Conservation (phyloP, 1,140 invertebrate genomes). For the Oryctes rhinoceros region DNA sequence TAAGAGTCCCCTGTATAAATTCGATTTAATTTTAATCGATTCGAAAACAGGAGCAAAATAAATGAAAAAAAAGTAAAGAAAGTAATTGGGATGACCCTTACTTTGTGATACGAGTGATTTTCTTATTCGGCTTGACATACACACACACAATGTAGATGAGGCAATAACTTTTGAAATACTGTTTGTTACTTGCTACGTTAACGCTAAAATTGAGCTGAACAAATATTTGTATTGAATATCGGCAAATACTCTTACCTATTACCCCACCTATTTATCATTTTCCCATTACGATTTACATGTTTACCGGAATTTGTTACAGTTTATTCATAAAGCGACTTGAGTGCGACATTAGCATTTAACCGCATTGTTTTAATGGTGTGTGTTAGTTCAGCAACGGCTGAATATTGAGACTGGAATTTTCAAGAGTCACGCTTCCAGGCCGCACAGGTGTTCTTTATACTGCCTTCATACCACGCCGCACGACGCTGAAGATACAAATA, state of each 20-base stretch:
- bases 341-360: constrained; percentile 28
- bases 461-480: constrained; percentile 39
- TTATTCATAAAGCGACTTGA: constrained; percentile 27
- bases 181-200: too few species aligned
- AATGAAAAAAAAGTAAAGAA: too few species aligned
- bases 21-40: too few species aligned
- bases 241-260: neutral
- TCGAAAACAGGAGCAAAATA: too few species aligned
- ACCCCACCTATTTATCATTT: neutral
- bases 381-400: constrained; percentile 30
- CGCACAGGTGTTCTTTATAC: constrained; percentile 41
- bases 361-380: constrained; percentile 36
- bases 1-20: too few species aligned
- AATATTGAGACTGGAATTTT: constrained; percentile 40
- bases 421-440: constrained; percentile 41
- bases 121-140: too few species aligned
- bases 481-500: constrained; percentile 39
- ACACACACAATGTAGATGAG: too few species aligned
- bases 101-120: too few species aligned
- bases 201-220: too few species aligned
- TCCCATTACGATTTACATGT: neutral
- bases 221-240: neutral
- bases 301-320: constrained; percentile 16
- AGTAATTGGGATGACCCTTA: too few species aligned
- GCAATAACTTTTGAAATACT: too few species aligned